Evolutionary conservation across 2,888 invertebrate genomes (phyloP), one percentile per base, ranked within the genome.

Genomic region (Bruchidius siliquastri): DNA sequence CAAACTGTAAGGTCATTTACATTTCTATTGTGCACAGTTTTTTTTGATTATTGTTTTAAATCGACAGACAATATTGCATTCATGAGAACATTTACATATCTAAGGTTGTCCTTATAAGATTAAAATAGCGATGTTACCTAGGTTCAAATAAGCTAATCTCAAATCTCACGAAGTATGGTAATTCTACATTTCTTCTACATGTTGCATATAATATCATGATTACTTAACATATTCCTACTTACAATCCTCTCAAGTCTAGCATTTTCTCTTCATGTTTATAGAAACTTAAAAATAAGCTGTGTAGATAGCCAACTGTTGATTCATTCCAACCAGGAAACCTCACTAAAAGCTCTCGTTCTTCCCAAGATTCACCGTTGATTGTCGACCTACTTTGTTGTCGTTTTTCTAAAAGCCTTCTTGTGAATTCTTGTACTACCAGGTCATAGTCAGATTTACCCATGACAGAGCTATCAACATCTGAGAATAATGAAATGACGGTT

Each of bases 251-350:
- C 79, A 88, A 89, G 71, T 88, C 88, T 3, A 90, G 86, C 90
- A 89, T 89, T 74, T 90, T 90, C 75, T 90, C 90, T 30, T 88
- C 86, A 79, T 89, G 88, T 81, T 89, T 89, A 83, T 89, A 89
- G 77, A 90, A 90, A 71, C 90, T 83, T 69, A 90, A 82, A 81
- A 90, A 90, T 69, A 90, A 80, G 75, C 89, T 90, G 83, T 90
- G 90, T 74, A 90, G 84, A 81, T 90, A 90, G 22, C 89, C 87
- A 73, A 90, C 88, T 70, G 90, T 89, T 74, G 89, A 86, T 80
- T 89, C 90, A 80, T 89, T 89, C 90, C 90, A 90, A 0, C 89
- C 89, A 0, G 90, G 89, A 82, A 88, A 90, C 21, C 87, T 84
- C 75, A 85, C 74, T n/a, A 74, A 69, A 3, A 77, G 21, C 22